Base-by-base conservation (phyloP, 2,113 vertebrate species). In the Machaerirhynchus nigripectus region DNA sequence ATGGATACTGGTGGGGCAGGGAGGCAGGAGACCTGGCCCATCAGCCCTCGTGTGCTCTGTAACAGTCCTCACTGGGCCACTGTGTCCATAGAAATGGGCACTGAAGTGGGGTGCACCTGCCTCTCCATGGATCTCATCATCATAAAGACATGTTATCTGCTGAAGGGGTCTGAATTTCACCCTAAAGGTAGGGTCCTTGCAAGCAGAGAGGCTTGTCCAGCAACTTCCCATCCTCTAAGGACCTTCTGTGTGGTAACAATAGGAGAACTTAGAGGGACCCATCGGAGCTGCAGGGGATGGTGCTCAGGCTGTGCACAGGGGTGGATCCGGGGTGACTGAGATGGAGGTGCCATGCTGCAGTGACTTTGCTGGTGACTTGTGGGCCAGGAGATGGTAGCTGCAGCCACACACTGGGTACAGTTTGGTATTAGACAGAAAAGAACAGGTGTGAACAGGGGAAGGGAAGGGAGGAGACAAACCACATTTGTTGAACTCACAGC, bases 21-120 rank as follows among this genome's bases (percentile, higher is more conserved):
- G 52, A 44, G 44, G 27, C 67, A 28, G 73, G 47, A 75, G n/a
- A 44, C 0, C 0, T 28, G 39, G 5, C 6, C 0, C 2, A 0
- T 57, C 31, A 14, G 4, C 71, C 35, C 44, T 28, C 8, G 6
- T 30, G 5, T 16, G 33, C 52, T 60, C 39, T 46, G 12, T 53
- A n/a, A 20, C 37, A 71, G 57, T 44, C 49, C 11, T 61, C 5
- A 1, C 8, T n/a, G 13, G 55, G 59, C 50, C 67, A 56, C 28
- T 3, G 14, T 30, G 15, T 70, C 64, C n/a, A 0, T 40, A 39
- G 73, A 60, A 75, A 15, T 15, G n/a, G 49, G 52, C 46, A 7
- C 15, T 0, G 0, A 40, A 37, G 12, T 15, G 35, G 44, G 16
- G 16, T 86, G 30, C 24, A 35, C 53, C 2, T 27, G 10, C 12